A percentile compares a stretch with the other conserved stretches of the same genome.
Evolutionary conservation across 2,797 vertebrate species (phyloP).

Genomic region (Columba guinea): DNA sequence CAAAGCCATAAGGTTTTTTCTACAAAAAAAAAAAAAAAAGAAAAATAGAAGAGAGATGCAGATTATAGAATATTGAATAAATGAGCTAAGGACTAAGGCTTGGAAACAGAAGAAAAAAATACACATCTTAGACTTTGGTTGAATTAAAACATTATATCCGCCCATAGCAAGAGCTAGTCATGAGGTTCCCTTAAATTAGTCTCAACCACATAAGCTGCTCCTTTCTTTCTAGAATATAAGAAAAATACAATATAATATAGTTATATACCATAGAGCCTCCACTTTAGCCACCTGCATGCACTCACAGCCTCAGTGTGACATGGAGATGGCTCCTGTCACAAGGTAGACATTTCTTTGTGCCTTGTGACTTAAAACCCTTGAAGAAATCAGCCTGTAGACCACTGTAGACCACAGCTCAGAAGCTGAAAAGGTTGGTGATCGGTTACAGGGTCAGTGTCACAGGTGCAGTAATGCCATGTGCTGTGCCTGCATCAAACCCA

Average conservation of each 20-base stretch:
- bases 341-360: neutral
- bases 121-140: neutral
- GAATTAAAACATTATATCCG: neutral
- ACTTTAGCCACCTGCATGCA: neutral
- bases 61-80: neutral
- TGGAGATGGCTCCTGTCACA: neutral
- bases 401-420: neutral
- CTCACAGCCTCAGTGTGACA: neutral
- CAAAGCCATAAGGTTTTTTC: neutral
- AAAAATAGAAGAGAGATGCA: neutral
- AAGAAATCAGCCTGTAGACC: neutral
- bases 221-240: neutral
- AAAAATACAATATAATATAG: no score
- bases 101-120: neutral
- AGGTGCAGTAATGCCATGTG: rapidly evolving
- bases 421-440: neutral
- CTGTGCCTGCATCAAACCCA: neutral
- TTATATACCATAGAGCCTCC: neutral
- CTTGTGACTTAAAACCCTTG: neutral
- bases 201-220: neutral
- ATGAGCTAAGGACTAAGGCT: neutral
- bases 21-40: neutral
- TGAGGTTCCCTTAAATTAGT: neutral
- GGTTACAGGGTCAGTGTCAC: neutral
- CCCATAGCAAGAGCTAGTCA: neutral